Evolutionary conservation across 2,888 invertebrate genomes (phyloP).

Genomic region (Machimus rusticus): DNA sequence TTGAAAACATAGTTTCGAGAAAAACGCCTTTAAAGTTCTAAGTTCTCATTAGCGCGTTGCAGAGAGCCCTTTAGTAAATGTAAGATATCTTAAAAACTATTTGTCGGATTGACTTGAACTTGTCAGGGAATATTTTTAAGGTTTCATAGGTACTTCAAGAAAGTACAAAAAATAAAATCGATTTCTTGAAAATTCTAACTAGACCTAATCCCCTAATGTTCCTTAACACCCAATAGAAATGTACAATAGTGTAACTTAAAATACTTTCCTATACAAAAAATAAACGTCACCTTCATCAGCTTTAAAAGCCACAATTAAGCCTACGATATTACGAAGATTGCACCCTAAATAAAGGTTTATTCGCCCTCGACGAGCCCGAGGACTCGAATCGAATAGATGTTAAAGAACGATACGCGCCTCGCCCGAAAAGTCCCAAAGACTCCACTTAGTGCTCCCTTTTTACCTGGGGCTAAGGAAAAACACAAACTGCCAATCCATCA

Average conservation of each 20-base stretch:
- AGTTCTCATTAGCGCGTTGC: too few species aligned
- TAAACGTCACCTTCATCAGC: neutral
- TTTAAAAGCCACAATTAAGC: neutral
- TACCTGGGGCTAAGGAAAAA: neutral
- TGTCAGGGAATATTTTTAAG: too few species aligned
- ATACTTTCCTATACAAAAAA: neutral
- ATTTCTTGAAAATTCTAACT: too few species aligned
- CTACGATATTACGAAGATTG: neutral
- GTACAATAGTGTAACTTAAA: neutral
- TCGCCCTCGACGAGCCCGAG: neutral
- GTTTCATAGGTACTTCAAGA: too few species aligned
- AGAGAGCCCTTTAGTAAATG: too few species aligned
- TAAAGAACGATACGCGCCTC: neutral
- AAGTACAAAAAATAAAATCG: too few species aligned
- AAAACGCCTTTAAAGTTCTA: too few species aligned
- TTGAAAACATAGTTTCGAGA: too few species aligned
- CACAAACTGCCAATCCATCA: slow-evolving; percentile 25
- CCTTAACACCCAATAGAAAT: neutral
- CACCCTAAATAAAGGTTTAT: neutral
- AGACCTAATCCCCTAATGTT: too few species aligned
- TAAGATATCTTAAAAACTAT: too few species aligned
- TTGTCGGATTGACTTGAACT: too few species aligned
- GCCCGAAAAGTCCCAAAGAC: neutral
- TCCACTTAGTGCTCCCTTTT: neutral
- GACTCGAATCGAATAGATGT: neutral